A percentile compares a stretch with the other conserved stretches of the same genome.
These are phyloP conservation scores for Sebastes oblongus DNA, from an alignment of 2,797 vertebrate genomes.

Conservation along the genomic window DNA sequence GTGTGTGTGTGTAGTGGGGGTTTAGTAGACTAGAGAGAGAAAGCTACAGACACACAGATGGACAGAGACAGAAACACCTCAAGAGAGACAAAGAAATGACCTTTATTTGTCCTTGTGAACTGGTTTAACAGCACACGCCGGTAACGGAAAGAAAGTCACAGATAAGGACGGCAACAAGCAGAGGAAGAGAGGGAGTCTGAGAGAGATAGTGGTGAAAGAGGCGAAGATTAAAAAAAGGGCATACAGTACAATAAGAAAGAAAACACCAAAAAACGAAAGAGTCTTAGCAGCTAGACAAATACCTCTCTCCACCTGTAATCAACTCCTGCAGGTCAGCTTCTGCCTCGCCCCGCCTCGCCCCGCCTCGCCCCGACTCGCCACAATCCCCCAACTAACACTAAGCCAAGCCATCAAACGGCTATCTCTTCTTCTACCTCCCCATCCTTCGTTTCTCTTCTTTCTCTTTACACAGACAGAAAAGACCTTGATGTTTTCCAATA, in stretches of 20 bases:
- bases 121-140: constrained; percentile 36
- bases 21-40: background rate
- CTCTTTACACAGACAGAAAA: constrained; percentile 76
- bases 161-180: constrained; percentile 48
- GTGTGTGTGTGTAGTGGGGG: background rate
- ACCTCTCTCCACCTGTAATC: constrained; percentile 69
- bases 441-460: constrained; percentile 56
- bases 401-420: constrained; percentile 65
- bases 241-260: background rate
- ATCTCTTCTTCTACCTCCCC: constrained; percentile 47
- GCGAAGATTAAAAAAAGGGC: constrained; percentile 28
- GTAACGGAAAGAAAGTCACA: constrained; percentile 38
- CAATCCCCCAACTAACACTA: constrained; percentile 65
- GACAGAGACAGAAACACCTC: constrained; percentile 9
- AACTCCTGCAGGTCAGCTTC: constrained; percentile 70
- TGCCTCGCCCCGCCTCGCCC: constrained; percentile 4
- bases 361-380: constrained; percentile 33
- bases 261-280: constrained; percentile 15
- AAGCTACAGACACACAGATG: constrained; percentile 1
- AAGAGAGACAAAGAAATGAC: constrained; percentile 49
- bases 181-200: constrained; percentile 31
- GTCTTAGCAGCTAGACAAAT: constrained; percentile 51
- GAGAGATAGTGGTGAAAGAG: constrained; percentile 42
- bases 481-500: constrained; percentile 93
- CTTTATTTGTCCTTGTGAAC: constrained; percentile 67